Percentiles rank a stretch among this genome's conserved stretches.
Conservation (phyloP, 2,113 vertebrate species). For the Chlamydotis undulata region DNA sequence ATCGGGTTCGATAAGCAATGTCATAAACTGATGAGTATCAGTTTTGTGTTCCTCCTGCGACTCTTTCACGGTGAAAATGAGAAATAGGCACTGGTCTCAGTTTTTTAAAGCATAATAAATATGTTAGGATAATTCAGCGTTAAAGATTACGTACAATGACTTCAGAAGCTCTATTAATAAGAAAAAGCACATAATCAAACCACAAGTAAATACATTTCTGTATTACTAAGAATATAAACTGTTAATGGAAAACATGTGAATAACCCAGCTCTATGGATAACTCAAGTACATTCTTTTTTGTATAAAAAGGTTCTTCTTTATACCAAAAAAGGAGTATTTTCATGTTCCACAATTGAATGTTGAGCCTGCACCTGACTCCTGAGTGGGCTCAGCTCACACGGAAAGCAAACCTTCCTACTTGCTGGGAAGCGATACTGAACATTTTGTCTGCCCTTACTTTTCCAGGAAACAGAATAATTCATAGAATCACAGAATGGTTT, state of each 20-base stretch:
- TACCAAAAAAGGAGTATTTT: not conserved
- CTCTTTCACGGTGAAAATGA: not conserved
- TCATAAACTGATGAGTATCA: no score
- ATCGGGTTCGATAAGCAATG: not conserved
- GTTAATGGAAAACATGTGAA: not conserved
- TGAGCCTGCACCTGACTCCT: not conserved
- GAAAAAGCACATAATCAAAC: not conserved
- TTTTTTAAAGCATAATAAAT: not conserved
- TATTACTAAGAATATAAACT: not conserved
- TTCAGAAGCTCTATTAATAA: not conserved
- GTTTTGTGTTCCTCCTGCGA: not conserved
- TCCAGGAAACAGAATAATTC: not conserved
- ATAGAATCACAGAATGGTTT: no score
- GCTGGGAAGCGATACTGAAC: not conserved
- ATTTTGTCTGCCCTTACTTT: not conserved
- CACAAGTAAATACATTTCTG: not conserved
- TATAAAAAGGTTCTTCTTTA: not conserved
- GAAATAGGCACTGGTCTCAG: accelerated
- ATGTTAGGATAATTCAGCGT: not conserved
- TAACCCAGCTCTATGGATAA: not conserved
- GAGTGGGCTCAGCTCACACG: not conserved
- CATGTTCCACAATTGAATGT: not conserved
- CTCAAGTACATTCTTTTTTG: not conserved
- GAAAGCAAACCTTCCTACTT: not conserved
- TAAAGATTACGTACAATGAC: not conserved